Evolutionary conservation across 2,797 vertebrate genomes (phyloP).

Genomic region (Spinus pinus): DNA sequence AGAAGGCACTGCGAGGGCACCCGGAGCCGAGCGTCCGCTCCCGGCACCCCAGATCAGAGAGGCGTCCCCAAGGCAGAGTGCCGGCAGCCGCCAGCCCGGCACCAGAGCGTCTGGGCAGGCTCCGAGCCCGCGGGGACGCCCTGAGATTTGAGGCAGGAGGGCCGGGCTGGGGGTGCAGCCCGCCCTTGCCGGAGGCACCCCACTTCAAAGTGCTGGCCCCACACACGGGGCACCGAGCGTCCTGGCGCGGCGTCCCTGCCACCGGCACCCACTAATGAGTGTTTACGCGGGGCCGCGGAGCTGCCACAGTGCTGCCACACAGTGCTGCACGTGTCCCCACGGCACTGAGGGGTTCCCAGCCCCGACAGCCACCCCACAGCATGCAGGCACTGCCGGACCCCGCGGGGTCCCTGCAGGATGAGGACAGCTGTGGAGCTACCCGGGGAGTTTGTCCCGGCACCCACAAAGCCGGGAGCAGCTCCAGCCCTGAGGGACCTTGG

Average conservation of each 20-base stretch:
- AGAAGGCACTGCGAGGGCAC: not conserved
- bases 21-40: not conserved
- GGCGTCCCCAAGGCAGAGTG: not conserved
- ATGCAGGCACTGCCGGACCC: not conserved
- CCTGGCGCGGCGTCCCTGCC: not conserved
- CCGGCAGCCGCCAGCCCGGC: not conserved
- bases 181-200: not conserved
- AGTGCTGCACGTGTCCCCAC: not conserved
- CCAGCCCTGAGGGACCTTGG: not conserved
- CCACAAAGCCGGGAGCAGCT: not conserved
- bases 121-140: not conserved
- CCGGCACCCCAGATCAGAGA: not conserved
- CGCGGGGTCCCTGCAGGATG: not conserved
- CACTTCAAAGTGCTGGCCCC: not conserved
- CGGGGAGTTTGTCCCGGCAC: rapidly evolving
- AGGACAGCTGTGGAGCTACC: not conserved
- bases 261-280: not conserved
- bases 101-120: not conserved
- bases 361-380: not conserved
- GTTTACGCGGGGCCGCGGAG: not conserved
- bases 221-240: not conserved
- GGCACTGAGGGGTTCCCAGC: not conserved
- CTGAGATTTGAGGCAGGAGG: not conserved
- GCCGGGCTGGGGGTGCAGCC: not conserved
- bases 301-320: not conserved